A percentile compares a stretch with the other conserved stretches of the same genome.
phyloP scores from a whole-genome alignment of 2,888 invertebrate species.

The Loripinus fragilis region DNA sequence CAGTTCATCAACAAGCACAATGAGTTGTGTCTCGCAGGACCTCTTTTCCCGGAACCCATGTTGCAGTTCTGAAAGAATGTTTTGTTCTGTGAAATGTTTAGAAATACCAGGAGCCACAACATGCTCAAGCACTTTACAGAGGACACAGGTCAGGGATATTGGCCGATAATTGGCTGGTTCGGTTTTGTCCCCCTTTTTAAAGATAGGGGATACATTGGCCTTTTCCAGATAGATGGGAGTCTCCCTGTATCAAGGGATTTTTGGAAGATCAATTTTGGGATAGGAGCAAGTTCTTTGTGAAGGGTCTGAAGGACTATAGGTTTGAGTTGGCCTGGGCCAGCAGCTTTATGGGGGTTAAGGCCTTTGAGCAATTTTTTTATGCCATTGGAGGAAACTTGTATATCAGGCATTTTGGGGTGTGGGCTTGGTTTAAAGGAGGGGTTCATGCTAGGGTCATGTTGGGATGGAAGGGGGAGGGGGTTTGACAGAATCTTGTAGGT shows the following conservation, averaged over 20 bases:
- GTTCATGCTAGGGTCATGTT: neutral
- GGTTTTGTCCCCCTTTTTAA: neutral
- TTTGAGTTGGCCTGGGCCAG: neutral
- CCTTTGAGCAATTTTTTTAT: neutral
- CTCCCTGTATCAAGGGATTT: neutral
- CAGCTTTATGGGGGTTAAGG: neutral
- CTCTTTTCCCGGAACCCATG: neutral
- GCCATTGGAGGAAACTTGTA: neutral
- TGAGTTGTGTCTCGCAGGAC: neutral
- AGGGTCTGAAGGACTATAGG: neutral
- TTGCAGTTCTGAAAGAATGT: neutral
- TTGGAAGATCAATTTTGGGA: neutral
- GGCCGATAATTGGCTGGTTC: neutral
- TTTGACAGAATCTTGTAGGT: neutral
- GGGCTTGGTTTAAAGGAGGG: neutral
- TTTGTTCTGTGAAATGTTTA: neutral
- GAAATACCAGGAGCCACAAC: neutral
- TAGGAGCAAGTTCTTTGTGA: neutral
- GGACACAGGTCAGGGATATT: neutral
- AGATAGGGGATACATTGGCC: neutral
- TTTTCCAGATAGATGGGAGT: neutral
- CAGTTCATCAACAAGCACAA: neutral
- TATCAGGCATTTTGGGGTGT: conserved; percentile 1
- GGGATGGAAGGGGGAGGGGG: neutral
- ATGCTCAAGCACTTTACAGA: neutral